Percentiles rank a stretch among this genome's conserved stretches.
These are phyloP conservation scores for Myzus persicae DNA, from an alignment of 1,140 invertebrate species.

Conservation along the genomic window DNA sequence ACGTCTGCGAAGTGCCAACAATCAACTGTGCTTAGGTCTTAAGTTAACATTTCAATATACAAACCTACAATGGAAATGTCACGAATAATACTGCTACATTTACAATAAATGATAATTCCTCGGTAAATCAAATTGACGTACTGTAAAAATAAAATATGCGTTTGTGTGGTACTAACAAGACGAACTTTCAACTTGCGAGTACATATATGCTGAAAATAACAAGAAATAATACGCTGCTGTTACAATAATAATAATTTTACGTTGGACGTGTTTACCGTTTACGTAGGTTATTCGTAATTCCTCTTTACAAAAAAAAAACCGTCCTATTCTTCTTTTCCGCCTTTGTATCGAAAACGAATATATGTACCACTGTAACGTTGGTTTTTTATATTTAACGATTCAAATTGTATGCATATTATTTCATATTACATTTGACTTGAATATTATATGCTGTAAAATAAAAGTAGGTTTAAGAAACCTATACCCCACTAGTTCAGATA, in stretches of 20 bases:
- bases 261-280: not conserved
- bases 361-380: not conserved
- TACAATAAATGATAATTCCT: not conserved
- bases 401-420: not conserved
- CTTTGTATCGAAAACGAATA: not conserved
- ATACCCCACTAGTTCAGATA: not conserved
- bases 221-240: not conserved
- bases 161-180: not conserved
- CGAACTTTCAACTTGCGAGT: not conserved
- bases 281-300: not conserved
- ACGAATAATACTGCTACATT: not conserved
- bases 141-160: not conserved
- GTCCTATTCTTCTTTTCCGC: not conserved
- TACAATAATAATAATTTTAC: not conserved
- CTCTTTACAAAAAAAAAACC: not conserved
- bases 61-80: not conserved
- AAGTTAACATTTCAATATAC: not conserved
- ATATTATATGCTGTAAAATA: not conserved
- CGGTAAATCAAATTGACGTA: not conserved
- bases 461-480: not conserved
- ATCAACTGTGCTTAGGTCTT: not conserved
- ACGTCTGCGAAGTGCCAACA: not conserved
- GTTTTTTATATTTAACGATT: not conserved
- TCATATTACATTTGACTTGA: not conserved
- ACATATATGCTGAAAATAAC: not conserved